phyloP scores from a whole-genome alignment of 2,797 vertebrate species.

The Syndactyla subalaris region DNA sequence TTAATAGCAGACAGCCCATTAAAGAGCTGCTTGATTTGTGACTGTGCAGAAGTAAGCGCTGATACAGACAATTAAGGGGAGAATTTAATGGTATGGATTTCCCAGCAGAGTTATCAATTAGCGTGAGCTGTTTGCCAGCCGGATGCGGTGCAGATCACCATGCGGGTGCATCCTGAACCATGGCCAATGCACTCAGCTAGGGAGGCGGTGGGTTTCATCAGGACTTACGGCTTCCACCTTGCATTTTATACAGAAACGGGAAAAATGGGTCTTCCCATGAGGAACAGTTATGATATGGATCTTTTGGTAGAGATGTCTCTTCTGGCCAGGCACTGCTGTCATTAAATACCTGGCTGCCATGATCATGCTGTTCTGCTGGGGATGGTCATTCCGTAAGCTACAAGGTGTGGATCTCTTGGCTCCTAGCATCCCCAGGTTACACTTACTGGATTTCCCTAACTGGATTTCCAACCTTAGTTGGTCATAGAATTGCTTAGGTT shows the following conservation, averaged over 20 bases:
- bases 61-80: constrained; percentile 4
- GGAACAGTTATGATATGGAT: accelerated
- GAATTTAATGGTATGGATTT: constrained; percentile 22
- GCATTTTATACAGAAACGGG: not conserved
- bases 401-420: not conserved
- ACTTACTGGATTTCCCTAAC: not conserved
- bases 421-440: not conserved
- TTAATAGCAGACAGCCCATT: not conserved
- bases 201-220: not conserved
- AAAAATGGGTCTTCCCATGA: not conserved
- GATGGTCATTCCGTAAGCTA: not conserved
- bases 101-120: constrained; percentile 35
- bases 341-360: not conserved
- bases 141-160: accelerated
- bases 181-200: accelerated
- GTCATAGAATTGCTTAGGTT: not conserved
- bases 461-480: not conserved
- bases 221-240: not conserved
- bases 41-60: not conserved
- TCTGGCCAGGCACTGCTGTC: not conserved
- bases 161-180: accelerated
- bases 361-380: not conserved
- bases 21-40: constrained; percentile 1
- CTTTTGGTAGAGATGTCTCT: not conserved
- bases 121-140: not conserved